Conservation (phyloP, 2,797 vertebrate genomes). For the Enteromius anoplus region DNA sequence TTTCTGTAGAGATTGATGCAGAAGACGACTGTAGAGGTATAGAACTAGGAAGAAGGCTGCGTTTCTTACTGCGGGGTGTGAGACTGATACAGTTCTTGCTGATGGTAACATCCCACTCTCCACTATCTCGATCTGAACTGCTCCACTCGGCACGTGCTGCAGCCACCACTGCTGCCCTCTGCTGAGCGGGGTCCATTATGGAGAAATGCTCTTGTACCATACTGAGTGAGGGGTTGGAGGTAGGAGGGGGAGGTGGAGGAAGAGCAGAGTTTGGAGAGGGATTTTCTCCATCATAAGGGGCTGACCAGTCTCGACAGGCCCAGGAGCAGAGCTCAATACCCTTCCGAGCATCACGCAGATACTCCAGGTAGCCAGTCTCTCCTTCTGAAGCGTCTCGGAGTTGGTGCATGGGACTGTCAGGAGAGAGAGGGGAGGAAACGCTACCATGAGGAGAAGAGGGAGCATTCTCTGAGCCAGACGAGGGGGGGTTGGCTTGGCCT, state of each 20-base stretch:
- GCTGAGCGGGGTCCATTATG: slow-evolving; percentile 59
- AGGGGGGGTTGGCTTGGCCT: slow-evolving; percentile 61
- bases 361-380: slow-evolving; percentile 92
- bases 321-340: slow-evolving; percentile 86
- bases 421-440: slow-evolving; percentile 63
- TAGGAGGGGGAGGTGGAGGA: slow-evolving; percentile 66
- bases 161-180: slow-evolving; percentile 73
- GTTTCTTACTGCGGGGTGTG: slow-evolving; percentile 90
- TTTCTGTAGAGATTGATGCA: slow-evolving; percentile 11
- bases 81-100: slow-evolving; percentile 80
- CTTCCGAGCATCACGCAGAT: slow-evolving; percentile 86
- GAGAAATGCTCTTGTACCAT: slow-evolving; percentile 77
- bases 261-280: slow-evolving; percentile 77
- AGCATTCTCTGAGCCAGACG: slow-evolving; percentile 62
- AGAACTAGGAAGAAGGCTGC: slow-evolving; percentile 80
- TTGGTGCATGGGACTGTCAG: slow-evolving; percentile 82
- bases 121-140: slow-evolving; percentile 80
- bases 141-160: slow-evolving; percentile 77
- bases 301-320: slow-evolving; percentile 92
- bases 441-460: slow-evolving; percentile 65
- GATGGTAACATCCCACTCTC: slow-evolving; percentile 82
- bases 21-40: slow-evolving; percentile 65
- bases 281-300: slow-evolving; percentile 91
- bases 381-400: slow-evolving; percentile 66
- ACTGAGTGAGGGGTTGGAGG: slow-evolving; percentile 67